Percentiles rank a stretch among this genome's conserved stretches.
These are phyloP conservation scores for Bathynomus jamesi DNA, from an alignment of 1,140 invertebrate genomes.

Conservation along the genomic window DNA sequence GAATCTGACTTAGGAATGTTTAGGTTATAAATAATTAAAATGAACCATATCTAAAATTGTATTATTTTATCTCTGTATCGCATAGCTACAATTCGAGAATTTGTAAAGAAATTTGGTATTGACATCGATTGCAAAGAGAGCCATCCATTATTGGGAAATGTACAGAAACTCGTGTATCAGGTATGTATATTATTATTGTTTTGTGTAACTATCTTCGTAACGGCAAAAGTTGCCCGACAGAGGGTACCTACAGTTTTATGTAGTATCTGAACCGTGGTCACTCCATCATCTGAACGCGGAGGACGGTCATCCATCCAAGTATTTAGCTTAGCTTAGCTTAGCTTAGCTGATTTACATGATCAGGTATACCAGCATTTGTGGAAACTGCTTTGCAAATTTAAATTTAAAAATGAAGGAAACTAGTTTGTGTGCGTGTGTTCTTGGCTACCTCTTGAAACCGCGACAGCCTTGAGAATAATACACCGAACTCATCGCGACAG, in stretches of 20 bases:
- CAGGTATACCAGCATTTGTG: too few species aligned
- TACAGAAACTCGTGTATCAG: neutral
- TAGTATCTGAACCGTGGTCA: too few species aligned
- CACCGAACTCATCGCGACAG: too few species aligned
- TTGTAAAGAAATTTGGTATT: neutral
- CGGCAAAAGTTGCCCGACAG: too few species aligned
- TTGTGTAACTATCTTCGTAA: neutral
- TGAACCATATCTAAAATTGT: neutral
- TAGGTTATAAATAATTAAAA: neutral
- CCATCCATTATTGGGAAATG: neutral
- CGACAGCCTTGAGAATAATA: too few species aligned
- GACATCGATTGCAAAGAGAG: neutral
- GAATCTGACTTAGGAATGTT: neutral
- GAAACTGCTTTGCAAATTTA: too few species aligned
- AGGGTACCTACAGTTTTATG: too few species aligned
- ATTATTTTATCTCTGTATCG: neutral
- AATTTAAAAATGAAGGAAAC: too few species aligned
- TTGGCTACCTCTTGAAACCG: too few species aligned
- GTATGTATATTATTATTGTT: neutral
- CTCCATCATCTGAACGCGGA: neutral
- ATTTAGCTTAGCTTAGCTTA: neutral
- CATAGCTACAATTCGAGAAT: neutral
- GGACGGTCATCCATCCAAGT: neutral
- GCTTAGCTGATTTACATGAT: too few species aligned
- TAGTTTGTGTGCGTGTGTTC: too few species aligned